Evolutionary conservation across 2,113 vertebrate genomes (phyloP), one percentile per base, ranked within the genome.

Genomic region (Podilymbus podiceps): DNA sequence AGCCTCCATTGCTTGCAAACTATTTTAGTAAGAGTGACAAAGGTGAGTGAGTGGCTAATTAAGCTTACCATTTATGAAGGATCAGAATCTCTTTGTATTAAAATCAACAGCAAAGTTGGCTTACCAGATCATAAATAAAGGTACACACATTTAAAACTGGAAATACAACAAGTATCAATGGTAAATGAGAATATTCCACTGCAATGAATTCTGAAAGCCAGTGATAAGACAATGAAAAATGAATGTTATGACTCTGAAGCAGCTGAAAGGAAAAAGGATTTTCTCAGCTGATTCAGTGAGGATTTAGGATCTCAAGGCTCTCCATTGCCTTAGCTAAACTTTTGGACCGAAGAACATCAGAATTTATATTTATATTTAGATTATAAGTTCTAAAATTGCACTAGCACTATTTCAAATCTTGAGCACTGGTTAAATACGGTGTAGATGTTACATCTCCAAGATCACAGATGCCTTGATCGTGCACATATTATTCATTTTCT

Each of bases 401-500:
- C 8, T 40, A 46, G 75, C 12, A 30, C 5, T 33, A 8, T 22
- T 46, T 66, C 4, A 77, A 44, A 73, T 46, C 55, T 15, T 31
- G 22, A 50, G 23, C 28, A 18, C 38, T 27, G 40, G 12, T 53
- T 50, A 58, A 90, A 64, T 9, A 24, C 31, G 5, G 8, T 12
- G 18, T 9, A 25, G 28, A 44, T 11, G 7, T 52, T 67, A 55
- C 33, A 52, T 12, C 44, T 64, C 40, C 72, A n/a, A 28, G n/a
- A n/a, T 14, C 75, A 53, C 40, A 47, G 15, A 8, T 72, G 15
- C 47, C 38, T 79, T 49, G 22, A 24, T 44, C 0, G 0, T 22
- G 24, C n/a, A 19, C 8, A 0, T 5, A 72, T 6, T 11, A 38
- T 12, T 52, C 0, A n/a, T 38, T 58, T 59, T 59, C 24, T 59